These are phyloP conservation scores for Ochotona princeps DNA, from an alignment of 2,113 vertebrate species.

Conservation along the genomic window DNA sequence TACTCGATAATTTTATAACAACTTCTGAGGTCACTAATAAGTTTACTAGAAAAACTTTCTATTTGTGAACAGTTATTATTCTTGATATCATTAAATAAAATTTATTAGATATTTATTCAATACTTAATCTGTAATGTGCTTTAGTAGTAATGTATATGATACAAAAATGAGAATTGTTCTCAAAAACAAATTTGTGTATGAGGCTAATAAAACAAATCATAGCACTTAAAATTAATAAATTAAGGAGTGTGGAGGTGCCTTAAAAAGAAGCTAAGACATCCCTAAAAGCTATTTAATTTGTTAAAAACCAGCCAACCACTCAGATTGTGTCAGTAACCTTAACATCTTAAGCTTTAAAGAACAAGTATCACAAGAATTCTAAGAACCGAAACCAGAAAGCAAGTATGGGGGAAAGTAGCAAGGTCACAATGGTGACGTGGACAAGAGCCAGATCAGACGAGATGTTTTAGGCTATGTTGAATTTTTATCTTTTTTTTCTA, in stretches of 20 bases:
- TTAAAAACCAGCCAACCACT: too few relatives aligned
- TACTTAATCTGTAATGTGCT: background rate
- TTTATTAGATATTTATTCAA: background rate
- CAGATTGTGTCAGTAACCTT: background rate
- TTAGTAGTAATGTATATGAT: background rate
- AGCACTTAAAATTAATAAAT: background rate
- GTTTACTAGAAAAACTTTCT: background rate
- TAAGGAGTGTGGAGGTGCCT: background rate
- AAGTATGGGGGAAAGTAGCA: background rate
- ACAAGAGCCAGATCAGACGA: background rate
- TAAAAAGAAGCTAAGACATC: background rate
- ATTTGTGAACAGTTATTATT: background rate
- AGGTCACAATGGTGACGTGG: too few relatives aligned
- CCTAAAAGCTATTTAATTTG: background rate
- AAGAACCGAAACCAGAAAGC: background rate
- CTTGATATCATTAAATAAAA: background rate
- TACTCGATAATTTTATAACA: background rate
- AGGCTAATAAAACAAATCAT: background rate
- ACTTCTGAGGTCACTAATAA: background rate
- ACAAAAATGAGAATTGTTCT: background rate
- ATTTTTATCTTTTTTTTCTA: background rate
- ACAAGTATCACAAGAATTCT: background rate
- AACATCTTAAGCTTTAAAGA: background rate
- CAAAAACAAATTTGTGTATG: background rate
- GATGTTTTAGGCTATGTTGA: background rate